Evolutionary conservation across 2,888 invertebrate genomes (phyloP), one percentile per base, ranked within the genome.

Genomic region (Nomada hirtipes): DNA sequence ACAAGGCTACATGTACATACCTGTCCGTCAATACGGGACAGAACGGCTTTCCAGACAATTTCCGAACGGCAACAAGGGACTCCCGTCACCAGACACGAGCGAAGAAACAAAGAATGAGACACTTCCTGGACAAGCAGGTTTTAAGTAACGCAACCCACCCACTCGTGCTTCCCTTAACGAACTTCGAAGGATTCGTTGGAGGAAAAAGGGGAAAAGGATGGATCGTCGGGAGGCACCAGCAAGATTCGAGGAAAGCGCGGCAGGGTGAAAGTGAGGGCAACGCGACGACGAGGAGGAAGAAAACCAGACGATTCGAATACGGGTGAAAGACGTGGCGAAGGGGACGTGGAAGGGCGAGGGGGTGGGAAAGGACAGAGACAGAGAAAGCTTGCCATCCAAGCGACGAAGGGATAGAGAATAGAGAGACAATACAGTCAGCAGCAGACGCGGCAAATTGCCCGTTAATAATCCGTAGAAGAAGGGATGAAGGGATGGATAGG

Each of bases 361-460:
- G 75, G 82, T 85, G 84, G 85, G 82, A 78, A 83, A 68, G 79
- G 74, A 64, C 50, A n/a, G 55, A 52, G 47, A 64, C 44, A 47
- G 64, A 74, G 68, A 65, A 68, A 83, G 81, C 74, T 76, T 71
- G 82, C 77, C 81, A 83, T 75, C 82, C 75, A 69, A 80, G 69
- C 76, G 83, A 76, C 82, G 77, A 59, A 88, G 85, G 73, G 63
- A 79, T 76, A 47, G 80, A 88, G 89, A 89, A 87, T 89, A 77
- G 88, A 89, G 91, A 92, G 91, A 91, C 92, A 93, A 93, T 93
- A 92, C 92, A 92, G 93, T 92, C 92, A 91, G 91, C 90, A 91
- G 92, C 92, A 92, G 92, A 93, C 92, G 91, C 92, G 91, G 92
- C 92, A 93, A 93, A 93, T 93, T 93, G 92, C 92, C 92, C 93